Conservation (phyloP, 2,113 vertebrate species). For the Cyprinodon variegatus region DNA sequence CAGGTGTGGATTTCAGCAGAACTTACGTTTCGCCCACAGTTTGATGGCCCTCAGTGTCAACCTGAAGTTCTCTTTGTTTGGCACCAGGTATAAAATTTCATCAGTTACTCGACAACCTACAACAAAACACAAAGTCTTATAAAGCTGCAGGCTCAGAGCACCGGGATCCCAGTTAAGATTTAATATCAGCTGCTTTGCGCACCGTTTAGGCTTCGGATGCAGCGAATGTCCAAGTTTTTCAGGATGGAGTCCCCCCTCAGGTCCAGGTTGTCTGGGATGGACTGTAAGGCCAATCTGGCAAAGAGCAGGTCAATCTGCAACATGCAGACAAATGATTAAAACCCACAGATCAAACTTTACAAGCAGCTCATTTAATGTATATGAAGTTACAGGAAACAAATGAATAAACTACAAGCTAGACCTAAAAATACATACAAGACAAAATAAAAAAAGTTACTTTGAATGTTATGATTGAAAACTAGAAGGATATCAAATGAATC, state of each 20-base stretch:
- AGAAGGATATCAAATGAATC: too few species aligned
- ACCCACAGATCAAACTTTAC: neutral
- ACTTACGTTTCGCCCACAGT: conserved; percentile 98
- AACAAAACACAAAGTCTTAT: neutral
- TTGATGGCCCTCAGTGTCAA: conserved; percentile 93
- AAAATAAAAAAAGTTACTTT: neutral
- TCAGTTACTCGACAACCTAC: conserved; percentile 97
- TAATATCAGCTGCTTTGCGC: conserved; percentile 8
- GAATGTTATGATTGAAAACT: neutral
- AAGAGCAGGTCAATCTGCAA: conserved; percentile 95
- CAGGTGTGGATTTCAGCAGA: neutral
- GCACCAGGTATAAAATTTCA: conserved; percentile 96
- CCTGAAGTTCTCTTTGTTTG: conserved; percentile 97
- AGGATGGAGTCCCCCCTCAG: conserved; percentile 91
- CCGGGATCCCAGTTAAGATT: neutral
- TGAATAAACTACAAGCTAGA: too few species aligned
- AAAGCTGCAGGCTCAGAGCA: neutral
- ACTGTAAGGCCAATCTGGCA: conserved; percentile 89
- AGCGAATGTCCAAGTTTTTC: conserved; percentile 94
- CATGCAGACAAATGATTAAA: neutral
- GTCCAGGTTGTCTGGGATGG: conserved; percentile 94
- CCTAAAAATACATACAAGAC: neutral
- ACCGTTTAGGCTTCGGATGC: conserved; percentile 97
- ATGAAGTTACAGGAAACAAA: neutral
- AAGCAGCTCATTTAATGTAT: neutral